A percentile compares a stretch with the other conserved stretches of the same genome.
phyloP scores from a whole-genome alignment of 2,797 vertebrate genomes.

The Oreochromis mossambicus region DNA sequence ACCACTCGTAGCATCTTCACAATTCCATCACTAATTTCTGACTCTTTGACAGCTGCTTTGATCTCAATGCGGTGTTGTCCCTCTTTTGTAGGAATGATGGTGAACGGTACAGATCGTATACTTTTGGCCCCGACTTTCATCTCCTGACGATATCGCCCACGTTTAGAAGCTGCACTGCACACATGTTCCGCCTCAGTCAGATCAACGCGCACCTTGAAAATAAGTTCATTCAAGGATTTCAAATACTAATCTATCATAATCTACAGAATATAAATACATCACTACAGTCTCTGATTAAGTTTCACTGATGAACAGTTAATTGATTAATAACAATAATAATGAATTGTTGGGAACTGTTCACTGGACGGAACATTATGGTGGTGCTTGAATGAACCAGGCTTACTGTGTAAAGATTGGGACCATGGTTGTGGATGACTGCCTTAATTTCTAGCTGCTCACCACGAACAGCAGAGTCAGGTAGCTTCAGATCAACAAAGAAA shows the following conservation, averaged over 20 bases:
- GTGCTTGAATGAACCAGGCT: neutral
- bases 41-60: conserved; percentile 67
- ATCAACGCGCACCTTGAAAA: conserved; percentile 76
- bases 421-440: conserved; percentile 84
- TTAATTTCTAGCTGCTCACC: conserved; percentile 89
- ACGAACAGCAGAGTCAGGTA: conserved; percentile 86
- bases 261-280: neutral
- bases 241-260: neutral
- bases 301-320: neutral
- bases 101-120: conserved; percentile 68
- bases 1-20: conserved; percentile 78
- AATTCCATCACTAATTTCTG: conserved; percentile 65
- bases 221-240: neutral
- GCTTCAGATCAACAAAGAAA: conserved; percentile 85
- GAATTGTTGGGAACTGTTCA: neutral
- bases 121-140: conserved; percentile 42
- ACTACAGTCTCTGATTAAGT: neutral
- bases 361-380: neutral
- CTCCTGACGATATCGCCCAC: conserved; percentile 47
- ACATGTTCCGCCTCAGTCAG: conserved; percentile 69
- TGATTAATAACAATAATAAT: neutral
- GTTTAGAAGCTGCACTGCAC: conserved; percentile 81
- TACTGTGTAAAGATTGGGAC: conserved; percentile 23
- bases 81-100: conserved; percentile 75
- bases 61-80: conserved; percentile 76